Evolutionary conservation across 2,888 invertebrate species (phyloP), one percentile per base, ranked within the genome.

Genomic region (Folsomia candida): DNA sequence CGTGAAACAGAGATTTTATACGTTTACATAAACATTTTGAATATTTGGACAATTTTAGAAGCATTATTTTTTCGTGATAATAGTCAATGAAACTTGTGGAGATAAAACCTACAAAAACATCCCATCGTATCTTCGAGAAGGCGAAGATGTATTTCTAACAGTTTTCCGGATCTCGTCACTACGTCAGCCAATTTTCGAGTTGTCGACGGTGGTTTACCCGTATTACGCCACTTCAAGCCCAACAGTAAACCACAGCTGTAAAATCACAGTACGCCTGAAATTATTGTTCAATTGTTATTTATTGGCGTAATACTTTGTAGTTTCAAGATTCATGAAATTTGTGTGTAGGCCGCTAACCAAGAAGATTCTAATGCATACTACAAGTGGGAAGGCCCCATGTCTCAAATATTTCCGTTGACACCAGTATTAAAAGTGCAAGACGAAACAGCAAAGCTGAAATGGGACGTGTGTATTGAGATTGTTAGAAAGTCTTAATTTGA

Each of bases 181-280:
- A n/a, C 66, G 76, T n/a, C 28, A 69, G 14, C 76, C 74, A 27
- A 69, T 76, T 26, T 76, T 76, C 67, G 76, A 76, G 51, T 71
- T 76, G 22, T 74, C 76, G 0, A 71, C 76, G 1, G 69, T 76
- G 27, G 71, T 74, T 22, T 69, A 76, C 62, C 73, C 74, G 0
- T 76, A 76, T 62, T 74, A 72, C 51, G 54, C 18, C 6, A n/a
- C 11, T n/a, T 37, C 37, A 4, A 37, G 6, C 37, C 14, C 37
- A 28, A 26, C 27, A 18, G 29, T 25, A 11, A 54, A 29, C 11
- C 70, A 57, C 61, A 47, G 67, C 14, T 76, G 74, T 58, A 69
- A 57, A 66, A 69, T 76, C 58, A 37, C 26, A 18, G 76, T 74
- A 67, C 70, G 71, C 20, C 1, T 67, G n/a, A n/a, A n/a, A n/a